Percentiles rank a stretch among this genome's conserved stretches.
phyloP scores from a whole-genome alignment of 1,140 invertebrate genomes.

The Vanessa tameamea region DNA sequence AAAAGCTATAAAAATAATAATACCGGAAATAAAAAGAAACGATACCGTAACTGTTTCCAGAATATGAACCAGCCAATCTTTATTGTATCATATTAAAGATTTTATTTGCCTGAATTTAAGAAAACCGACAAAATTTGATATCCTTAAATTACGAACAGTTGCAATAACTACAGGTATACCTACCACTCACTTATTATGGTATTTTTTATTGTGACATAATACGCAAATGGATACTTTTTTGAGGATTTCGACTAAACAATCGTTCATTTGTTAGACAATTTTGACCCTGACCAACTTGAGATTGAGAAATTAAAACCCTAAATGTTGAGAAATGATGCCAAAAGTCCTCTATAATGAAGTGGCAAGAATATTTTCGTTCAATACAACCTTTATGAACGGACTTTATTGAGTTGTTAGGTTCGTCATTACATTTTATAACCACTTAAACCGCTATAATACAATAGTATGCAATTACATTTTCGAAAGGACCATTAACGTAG shows the following conservation, averaged over 20 bases:
- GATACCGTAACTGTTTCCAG: constrained; percentile 33
- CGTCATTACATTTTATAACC: constrained; percentile 7
- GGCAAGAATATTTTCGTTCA: neutral
- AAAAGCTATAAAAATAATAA: constrained; percentile 53
- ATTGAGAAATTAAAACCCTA: too few relatives aligned
- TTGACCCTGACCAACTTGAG: too few relatives aligned
- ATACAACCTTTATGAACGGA: too few relatives aligned
- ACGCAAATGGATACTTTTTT: too few relatives aligned
- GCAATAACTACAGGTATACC: too few relatives aligned
- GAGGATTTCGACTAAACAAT: too few relatives aligned
- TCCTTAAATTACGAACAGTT: neutral
- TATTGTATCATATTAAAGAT: neutral
- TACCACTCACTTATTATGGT: too few relatives aligned
- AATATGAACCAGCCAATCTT: neutral
- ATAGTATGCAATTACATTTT: constrained; percentile 4
- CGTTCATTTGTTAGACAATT: too few relatives aligned
- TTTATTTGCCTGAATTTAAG: neutral
- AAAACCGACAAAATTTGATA: constrained; percentile 1
- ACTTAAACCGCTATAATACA: constrained; percentile 1
- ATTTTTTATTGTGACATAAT: too few relatives aligned
- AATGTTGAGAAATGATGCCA: too few relatives aligned
- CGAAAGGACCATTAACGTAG: constrained; percentile 9
- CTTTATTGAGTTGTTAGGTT: neutral
- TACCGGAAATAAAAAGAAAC: constrained; percentile 54
- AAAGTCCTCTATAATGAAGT: neutral